Evolutionary conservation across 2,113 vertebrate genomes (phyloP).

Genomic region (Desmodus rotundus): DNA sequence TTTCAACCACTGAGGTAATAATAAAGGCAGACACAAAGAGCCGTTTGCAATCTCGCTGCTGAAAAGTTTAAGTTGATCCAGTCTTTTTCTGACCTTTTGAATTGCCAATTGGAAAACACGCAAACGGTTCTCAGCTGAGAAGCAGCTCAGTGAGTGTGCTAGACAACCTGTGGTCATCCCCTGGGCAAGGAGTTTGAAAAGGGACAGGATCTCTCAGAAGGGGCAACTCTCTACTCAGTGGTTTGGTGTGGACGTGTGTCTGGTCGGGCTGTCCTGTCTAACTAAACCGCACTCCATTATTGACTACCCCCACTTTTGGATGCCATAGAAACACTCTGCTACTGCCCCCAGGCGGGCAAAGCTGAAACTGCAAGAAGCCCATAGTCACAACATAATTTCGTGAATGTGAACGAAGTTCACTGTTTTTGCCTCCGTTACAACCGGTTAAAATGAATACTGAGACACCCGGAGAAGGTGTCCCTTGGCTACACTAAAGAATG

Average conservation of each 20-base stretch:
- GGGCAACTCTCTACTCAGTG: not conserved
- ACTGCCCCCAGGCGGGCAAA: not conserved
- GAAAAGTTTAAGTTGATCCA: constrained; percentile 61
- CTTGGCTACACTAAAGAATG: not conserved
- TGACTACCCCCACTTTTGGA: not conserved
- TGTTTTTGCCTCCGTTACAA: not conserved
- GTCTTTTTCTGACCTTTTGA: constrained; percentile 61
- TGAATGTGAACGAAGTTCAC: not conserved
- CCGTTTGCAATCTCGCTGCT: constrained; percentile 23
- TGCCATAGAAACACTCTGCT: not conserved
- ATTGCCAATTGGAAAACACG: constrained; percentile 54
- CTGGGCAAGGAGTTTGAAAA: constrained; percentile 25
- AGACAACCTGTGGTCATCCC: constrained; percentile 14
- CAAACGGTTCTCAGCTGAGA: constrained; percentile 53
- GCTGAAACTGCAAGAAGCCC: not conserved
- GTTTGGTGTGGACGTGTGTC: not conserved
- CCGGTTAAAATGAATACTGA: not conserved
- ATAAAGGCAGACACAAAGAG: constrained; percentile 28
- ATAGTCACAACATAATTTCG: not conserved
- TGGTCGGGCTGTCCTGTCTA: not conserved
- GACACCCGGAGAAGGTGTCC: not conserved
- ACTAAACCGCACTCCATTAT: not conserved
- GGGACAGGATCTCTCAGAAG: not conserved
- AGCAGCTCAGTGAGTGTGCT: not conserved
- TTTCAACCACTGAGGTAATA: constrained; percentile 65